Evolutionary conservation across 2,797 vertebrate genomes (phyloP), one percentile per base, ranked within the genome.

Genomic region (Emydoidea blandingii): DNA sequence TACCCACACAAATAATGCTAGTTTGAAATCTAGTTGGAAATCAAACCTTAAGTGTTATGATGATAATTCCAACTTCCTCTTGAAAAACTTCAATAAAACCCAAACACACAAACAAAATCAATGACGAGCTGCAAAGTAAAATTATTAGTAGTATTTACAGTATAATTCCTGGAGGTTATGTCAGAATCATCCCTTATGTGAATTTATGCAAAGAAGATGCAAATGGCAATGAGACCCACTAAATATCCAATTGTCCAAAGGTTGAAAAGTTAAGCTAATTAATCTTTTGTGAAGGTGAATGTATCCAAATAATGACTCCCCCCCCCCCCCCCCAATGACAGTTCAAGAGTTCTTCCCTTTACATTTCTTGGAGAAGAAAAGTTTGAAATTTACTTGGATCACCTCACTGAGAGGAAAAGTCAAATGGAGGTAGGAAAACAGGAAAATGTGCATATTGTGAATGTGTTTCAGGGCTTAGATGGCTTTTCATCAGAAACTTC

Each of bases 401-500:
- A 31, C 6, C 0, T 15, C 53, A 57, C 34, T 87, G 44, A 16
- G 27, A 57, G 85, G 81, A 57, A 72, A 9, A 10, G 29, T 59
- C n/a, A 83, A 76, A 54, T 21, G 2, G 57, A 31, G 76, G 5
- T 80, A 87, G 83, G 37, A 53, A 88, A 93, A 91, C 57, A 87
- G 83, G 37, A 53, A 88, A 93, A 91, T 62, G 56, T 81, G 44
- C 83, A 79, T 23, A 88, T 62, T 85, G 57, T 34, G 34, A 84
- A 52, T n/a, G 76, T 85, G 34, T 27, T 93, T 76, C 53, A 84
- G 49, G 79, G 14, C 47, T 85, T 78, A 65, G 50, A 87, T 68
- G 34, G 79, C 50, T 87, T 72, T 83, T 94, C 44, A 81, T 93
- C 59, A 91, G 34, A 86, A 85, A 25, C 15, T 94, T 93, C 89